Base-by-base conservation (phyloP, 2,888 invertebrate species). In the Drosophila leonis region DNA sequence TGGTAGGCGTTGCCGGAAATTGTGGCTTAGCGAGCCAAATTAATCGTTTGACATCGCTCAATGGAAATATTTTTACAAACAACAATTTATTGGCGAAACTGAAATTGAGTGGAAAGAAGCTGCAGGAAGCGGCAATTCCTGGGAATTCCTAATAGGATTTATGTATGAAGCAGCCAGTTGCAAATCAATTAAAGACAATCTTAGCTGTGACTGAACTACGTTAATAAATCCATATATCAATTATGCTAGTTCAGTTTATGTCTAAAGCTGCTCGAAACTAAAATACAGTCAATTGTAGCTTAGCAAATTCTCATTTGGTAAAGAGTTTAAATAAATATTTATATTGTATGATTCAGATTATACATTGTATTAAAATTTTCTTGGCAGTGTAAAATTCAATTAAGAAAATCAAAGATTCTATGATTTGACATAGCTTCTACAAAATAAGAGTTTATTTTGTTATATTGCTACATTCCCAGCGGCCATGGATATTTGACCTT, bases 1-100 rank as follows among this genome's bases (percentile, higher is more conserved):
- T 31, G 49, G 65, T 77, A 62, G 90, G 85, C 77, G 90, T 80
- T 71, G 64, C 86, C 90, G 90, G 88, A 90, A 90, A 90, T 90
- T 87, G 90, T 72, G 74, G 83, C 72, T 90, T 65, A 81, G 73
- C 73, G 48, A 65, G 63, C 67, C 41, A 83, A 83, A 87, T 84
- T 86, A 78, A 81, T 78, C 84, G 84, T 60, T 90, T 73, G 73
- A 56, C 75, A 72, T 65, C 61, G 61, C 29, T 66, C 24, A 37
- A 56, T 48, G 29, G 27, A 31, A 57, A 64, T 61, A 61, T 49
- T 60, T 61, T 69, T 75, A 84, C 80, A 81, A 80, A 82, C 80
- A 80, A 80, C 76, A 79, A 84, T 91, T 89, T 88, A 87, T 81
- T 69, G 73, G 20, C 52, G 35, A 35, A 35, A 52, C 2, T 20